phyloP scores from a whole-genome alignment of 2,888 invertebrate genomes.

The Nasonia oneida region DNA sequence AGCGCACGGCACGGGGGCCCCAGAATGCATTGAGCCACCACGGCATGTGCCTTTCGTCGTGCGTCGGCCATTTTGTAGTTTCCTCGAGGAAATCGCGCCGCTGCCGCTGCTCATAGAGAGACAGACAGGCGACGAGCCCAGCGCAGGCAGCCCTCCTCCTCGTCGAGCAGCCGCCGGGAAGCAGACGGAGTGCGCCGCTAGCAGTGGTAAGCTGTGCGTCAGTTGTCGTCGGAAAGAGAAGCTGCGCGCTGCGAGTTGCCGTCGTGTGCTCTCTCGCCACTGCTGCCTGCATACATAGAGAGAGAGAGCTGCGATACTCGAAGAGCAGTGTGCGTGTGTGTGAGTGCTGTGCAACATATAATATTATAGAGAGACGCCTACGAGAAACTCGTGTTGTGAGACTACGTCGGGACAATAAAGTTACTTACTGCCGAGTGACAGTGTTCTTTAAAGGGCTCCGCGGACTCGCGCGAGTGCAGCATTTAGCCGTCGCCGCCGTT shows the following conservation, averaged over 20 bases:
- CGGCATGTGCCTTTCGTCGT: conserved; percentile 83
- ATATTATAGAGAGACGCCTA: background rate
- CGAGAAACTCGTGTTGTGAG: conserved; percentile 1
- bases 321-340: background rate
- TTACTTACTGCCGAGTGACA: background rate
- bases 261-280: background rate
- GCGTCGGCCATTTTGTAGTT: conserved; percentile 86
- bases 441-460: conserved; percentile 12
- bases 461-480: background rate
- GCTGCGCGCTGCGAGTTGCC: background rate
- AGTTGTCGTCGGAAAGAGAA: conserved; percentile 2
- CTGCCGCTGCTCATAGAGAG: conserved; percentile 15
- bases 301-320: background rate
- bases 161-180: conserved; percentile 42
- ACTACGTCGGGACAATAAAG: background rate
- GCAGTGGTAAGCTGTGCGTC: background rate
- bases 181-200: background rate
- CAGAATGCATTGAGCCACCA: conserved; percentile 81
- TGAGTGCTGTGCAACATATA: background rate
- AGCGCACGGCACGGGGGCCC: conserved; percentile 68
- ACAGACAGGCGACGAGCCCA: conserved; percentile 23
- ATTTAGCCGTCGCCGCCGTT: background rate
- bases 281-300: background rate
- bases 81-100: conserved; percentile 83
- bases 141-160: conserved; percentile 29